Base-by-base conservation (phyloP, 2,797 vertebrate species). In the Poecilia gillii region DNA sequence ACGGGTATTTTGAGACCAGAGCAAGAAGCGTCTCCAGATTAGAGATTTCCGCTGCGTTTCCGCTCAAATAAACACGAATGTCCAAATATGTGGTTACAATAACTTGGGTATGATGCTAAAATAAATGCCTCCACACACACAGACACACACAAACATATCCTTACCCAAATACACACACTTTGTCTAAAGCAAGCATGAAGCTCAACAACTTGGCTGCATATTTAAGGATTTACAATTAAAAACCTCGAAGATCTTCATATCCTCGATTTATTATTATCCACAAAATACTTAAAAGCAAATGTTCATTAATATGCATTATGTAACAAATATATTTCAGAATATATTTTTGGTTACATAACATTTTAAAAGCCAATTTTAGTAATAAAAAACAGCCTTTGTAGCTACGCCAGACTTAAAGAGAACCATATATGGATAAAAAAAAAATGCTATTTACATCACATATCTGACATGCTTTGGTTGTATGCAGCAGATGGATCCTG, bases 11-110 rank as follows among this genome's bases (percentile, higher is more conserved):
- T 76, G 73, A 64, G 74, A 79, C 45, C 78, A 77, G n/a, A 31
- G 73, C 46, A 81, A 83, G 89, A 76, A 81, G 43, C 3, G 14
- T 66, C 64, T 68, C 80, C 78, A 89, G 89, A 89, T 85, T 83
- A 0, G 72, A 71, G 43, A 88, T 86, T 88, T 90, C 83, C 28
- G 57, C 66, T 0, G 84, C 78, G 72, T 70, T 89, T 86, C 85
- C 4, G 1, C 76, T 81, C 79, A 85, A 85, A 80, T 87, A 88
- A 90, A 91, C 87, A 87, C 14, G 70, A 55, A 43, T 64, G 46
- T 77, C 76, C 72, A 76, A 81, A 41, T 86, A 66, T 79, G 55
- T 12, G 11, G 25, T 62, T 57, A 81, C 47, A 80, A 81, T 75
- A 79, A 74, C 83, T 76, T 57, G 72, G 13, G 31, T 78, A 84